Conservation (phyloP, 2,888 invertebrate species). For the Drosophila mimica region DNA sequence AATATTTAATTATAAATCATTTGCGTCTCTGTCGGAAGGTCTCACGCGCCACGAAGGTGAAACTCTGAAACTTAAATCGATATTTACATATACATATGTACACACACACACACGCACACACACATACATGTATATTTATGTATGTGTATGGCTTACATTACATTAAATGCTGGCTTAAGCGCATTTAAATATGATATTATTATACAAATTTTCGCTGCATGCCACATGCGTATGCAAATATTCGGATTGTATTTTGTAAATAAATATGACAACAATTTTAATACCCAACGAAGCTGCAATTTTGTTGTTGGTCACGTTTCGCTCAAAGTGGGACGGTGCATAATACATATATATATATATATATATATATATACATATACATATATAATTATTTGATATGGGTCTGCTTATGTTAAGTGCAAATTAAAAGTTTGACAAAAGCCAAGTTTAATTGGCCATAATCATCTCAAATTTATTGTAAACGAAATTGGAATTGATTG, state of each 20-base stretch:
- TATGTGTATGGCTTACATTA: slow-evolving; percentile 63
- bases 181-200: slow-evolving; percentile 71
- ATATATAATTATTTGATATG: background rate
- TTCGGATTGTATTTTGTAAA: slow-evolving; percentile 67
- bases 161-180: slow-evolving; percentile 72
- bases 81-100: slow-evolving; percentile 17
- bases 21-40: slow-evolving; percentile 62
- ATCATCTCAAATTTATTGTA: slow-evolving; percentile 23
- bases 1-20: slow-evolving; percentile 80
- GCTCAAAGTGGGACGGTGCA: slow-evolving; percentile 28
- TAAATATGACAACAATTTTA: slow-evolving; percentile 52
- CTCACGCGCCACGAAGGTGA: slow-evolving; percentile 76
- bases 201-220: slow-evolving; percentile 59
- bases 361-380: background rate
- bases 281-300: slow-evolving; percentile 10
- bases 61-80: slow-evolving; percentile 57
- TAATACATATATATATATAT: background rate
- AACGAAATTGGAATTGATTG: slow-evolving; percentile 18
- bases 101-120: background rate
- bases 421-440: slow-evolving; percentile 26
- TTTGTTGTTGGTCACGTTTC: slow-evolving; percentile 37
- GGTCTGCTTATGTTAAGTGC: slow-evolving; percentile 11
- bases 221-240: slow-evolving; percentile 63
- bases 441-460: slow-evolving; percentile 21
- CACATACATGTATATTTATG: background rate